Percentiles rank a stretch among this genome's conserved stretches.
phyloP scores from a whole-genome alignment of 2,797 vertebrate species.

The Picus viridis region DNA sequence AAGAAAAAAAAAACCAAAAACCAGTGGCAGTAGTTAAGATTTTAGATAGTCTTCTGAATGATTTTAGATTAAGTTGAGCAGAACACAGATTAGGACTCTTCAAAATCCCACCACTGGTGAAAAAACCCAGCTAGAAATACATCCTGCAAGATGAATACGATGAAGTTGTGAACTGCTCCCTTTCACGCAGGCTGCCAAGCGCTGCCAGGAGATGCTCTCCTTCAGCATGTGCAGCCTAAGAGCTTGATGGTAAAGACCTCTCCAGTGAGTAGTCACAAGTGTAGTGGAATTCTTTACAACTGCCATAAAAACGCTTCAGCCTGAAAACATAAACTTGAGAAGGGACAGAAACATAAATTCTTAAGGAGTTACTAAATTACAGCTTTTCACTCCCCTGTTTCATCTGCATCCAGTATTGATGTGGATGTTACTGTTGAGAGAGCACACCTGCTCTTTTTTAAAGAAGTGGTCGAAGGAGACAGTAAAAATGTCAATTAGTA shows the following conservation, averaged over 20 bases:
- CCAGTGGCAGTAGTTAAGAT: background rate
- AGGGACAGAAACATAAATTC: conserved; percentile 20
- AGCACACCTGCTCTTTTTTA: background rate
- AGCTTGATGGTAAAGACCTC: background rate
- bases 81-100: background rate
- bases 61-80: background rate
- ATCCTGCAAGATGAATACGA: background rate
- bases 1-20: background rate
- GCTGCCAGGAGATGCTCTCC: background rate
- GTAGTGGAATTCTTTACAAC: conserved; percentile 21
- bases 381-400: background rate
- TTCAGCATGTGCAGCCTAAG: background rate
- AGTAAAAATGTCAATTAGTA: conserved; percentile 56
- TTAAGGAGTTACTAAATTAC: conserved; percentile 39
- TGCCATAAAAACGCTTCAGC: conserved; percentile 20
- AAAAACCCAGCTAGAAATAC: background rate
- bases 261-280: conserved; percentile 8
- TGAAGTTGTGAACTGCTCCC: background rate
- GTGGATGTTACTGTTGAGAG: background rate
- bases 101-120: background rate
- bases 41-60: background rate
- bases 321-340: background rate
- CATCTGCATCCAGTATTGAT: background rate
- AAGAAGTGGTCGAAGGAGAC: conserved; percentile 11
- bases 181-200: background rate